These are phyloP conservation scores for Lagopus leucura DNA, from an alignment of 2,113 vertebrate species.

Conservation along the genomic window DNA sequence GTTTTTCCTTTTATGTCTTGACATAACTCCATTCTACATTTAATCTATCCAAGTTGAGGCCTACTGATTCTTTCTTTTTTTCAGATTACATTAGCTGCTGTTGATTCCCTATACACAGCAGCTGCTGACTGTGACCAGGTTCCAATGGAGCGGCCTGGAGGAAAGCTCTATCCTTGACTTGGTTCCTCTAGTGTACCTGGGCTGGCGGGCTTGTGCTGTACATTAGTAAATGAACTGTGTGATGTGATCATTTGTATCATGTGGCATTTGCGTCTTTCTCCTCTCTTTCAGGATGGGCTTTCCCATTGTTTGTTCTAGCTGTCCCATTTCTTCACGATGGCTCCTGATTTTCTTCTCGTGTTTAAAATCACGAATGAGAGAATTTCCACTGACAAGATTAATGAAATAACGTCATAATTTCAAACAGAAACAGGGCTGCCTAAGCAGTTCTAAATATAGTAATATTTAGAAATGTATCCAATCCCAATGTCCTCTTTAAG, in stretches of 20 bases:
- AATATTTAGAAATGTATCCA: constrained; percentile 3
- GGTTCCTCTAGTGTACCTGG: neutral
- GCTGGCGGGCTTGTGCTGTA: neutral
- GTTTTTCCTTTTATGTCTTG: neutral
- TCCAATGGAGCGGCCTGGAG: neutral
- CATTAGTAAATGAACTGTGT: neutral
- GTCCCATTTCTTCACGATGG: neutral
- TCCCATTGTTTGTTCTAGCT: neutral
- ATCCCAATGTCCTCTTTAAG: neutral
- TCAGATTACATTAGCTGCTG: neutral
- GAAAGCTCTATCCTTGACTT: neutral
- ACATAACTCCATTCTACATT: neutral
- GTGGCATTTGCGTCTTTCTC: neutral
- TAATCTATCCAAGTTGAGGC: neutral
- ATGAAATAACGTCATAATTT: neutral
- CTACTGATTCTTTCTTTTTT: neutral
- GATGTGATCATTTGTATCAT: neutral
- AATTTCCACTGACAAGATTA: constrained; percentile 6
- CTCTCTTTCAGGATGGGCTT: neutral
- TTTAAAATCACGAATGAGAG: neutral
- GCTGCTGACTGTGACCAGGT: neutral
- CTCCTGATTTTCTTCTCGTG: neutral
- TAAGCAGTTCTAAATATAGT: constrained; percentile 18
- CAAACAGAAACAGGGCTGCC: neutral
- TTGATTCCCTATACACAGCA: neutral